Percentiles rank a stretch among this genome's conserved stretches.
Evolutionary conservation across 2,888 invertebrate genomes (phyloP).

Genomic region (Incurvaria masculella): DNA sequence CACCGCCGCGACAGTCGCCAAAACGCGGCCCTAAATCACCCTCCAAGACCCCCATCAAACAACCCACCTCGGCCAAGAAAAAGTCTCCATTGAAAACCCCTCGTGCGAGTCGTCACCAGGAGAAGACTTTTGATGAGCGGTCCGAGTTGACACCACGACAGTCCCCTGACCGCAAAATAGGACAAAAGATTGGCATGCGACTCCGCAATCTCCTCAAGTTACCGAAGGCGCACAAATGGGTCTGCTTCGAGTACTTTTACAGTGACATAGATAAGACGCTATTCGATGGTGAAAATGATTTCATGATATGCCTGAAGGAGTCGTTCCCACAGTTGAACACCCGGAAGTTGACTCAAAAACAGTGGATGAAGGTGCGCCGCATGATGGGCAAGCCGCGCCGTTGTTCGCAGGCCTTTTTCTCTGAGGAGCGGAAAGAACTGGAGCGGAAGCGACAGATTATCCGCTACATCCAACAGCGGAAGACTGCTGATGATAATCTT

Average conservation of each 20-base stretch:
- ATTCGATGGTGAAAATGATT: constrained; percentile 96
- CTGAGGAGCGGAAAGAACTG: constrained; percentile 88
- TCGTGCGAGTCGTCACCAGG: constrained; percentile 30
- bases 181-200: constrained; percentile 86
- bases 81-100: constrained; percentile 55
- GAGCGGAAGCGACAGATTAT: constrained; percentile 90
- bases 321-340: constrained; percentile 91
- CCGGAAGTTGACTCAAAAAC: constrained; percentile 77
- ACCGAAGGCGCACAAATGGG: constrained; percentile 99
- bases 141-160: constrained; percentile 34
- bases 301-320: constrained; percentile 89
- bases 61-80: constrained; percentile 43
- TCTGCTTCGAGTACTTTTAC: constrained; percentile 99
- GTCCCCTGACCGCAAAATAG: constrained; percentile 78
- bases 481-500: constrained; percentile 72
- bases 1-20: constrained; percentile 71
- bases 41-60: constrained; percentile 36
- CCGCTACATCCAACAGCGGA: constrained; percentile 88
- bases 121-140: constrained; percentile 38
- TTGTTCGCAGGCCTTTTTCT: constrained; percentile 93
- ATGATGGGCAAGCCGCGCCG: constrained; percentile 97
- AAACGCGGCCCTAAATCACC: constrained; percentile 63
- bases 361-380: constrained; percentile 94
- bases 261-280: constrained; percentile 95
- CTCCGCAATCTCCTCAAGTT: constrained; percentile 90